phyloP scores from a whole-genome alignment of 2,888 invertebrate genomes.

The Crioceris asparagi region DNA sequence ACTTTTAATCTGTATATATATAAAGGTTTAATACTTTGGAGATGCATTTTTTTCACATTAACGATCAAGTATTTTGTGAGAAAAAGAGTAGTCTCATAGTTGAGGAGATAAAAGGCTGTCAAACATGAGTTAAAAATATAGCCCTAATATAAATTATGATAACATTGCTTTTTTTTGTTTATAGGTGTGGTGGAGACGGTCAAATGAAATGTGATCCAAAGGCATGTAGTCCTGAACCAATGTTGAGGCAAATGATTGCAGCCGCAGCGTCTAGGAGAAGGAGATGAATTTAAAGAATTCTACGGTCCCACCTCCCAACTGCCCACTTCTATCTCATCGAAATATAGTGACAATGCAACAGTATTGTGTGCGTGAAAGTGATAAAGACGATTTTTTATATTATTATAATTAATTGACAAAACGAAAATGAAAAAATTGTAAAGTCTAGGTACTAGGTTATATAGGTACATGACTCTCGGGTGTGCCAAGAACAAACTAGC shows the following conservation, averaged over 20 bases:
- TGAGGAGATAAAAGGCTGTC: no score
- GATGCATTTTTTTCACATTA: no score
- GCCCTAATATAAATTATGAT: no score
- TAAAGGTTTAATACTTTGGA: no score
- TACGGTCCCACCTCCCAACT: no score
- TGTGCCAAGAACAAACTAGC: no score
- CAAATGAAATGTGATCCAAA: constrained; percentile 92
- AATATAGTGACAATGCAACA: constrained; percentile 33
- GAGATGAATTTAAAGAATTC: constrained; percentile 42
- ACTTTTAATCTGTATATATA: background rate
- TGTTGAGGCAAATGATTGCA: constrained; percentile 82
- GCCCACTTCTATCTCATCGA: no score
- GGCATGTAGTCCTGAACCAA: constrained; percentile 80
- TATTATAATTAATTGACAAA: no score
- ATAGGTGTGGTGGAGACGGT: constrained; percentile 82
- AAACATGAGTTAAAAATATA: no score
- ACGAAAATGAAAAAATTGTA: no score
- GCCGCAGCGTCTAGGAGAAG: constrained; percentile 64
- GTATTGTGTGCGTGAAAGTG: constrained; percentile 36
- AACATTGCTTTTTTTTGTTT: constrained; percentile 32
- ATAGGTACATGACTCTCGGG: constrained; percentile 35
- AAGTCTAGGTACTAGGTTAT: constrained; percentile 31
- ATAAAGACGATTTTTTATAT: constrained; percentile 33
- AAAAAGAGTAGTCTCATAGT: no score
- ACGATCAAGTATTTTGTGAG: no score